These are phyloP conservation scores for Aix galericulata DNA, from an alignment of 2,113 vertebrate species.

Conservation along the genomic window DNA sequence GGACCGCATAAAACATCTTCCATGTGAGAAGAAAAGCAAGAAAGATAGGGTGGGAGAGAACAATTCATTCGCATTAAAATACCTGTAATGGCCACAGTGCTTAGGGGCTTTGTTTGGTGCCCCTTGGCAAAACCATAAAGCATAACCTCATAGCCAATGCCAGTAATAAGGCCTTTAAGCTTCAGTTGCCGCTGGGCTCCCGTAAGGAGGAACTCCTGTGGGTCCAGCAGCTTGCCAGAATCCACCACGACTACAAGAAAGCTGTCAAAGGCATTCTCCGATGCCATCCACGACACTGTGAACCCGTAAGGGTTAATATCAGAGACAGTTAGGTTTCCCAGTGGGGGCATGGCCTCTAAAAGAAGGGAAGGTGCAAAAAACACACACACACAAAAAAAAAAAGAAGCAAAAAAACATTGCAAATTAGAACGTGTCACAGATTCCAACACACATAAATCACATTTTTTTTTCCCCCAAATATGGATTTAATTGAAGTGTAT, in stretches of 20 bases:
- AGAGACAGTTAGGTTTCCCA: conserved; percentile 95
- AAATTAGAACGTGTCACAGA: conserved; percentile 3
- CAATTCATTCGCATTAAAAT: conserved; percentile 71
- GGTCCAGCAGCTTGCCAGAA: conserved; percentile 94
- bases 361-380: conserved; percentile 79
- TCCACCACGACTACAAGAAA: conserved; percentile 93
- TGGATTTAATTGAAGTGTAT: neutral
- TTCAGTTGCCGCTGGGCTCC: conserved; percentile 80
- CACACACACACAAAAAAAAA: neutral
- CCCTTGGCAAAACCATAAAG: conserved; percentile 90
- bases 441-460: conserved; percentile 11
- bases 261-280: conserved; percentile 87
- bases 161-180: conserved; percentile 84
- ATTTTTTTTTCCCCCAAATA: neutral
- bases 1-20: conserved; percentile 24
- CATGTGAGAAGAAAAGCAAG: neutral
- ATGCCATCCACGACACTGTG: conserved; percentile 84
- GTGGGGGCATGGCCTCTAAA: conserved; percentile 90
- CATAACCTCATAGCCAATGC: conserved; percentile 85
- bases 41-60: conserved; percentile 12
- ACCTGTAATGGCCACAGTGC: conserved; percentile 93
- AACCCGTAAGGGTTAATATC: conserved; percentile 88
- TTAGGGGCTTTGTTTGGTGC: conserved; percentile 89
- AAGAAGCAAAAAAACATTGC: conserved; percentile 1
- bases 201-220: conserved; percentile 85